A percentile compares a stretch with the other conserved stretches of the same genome.
These are phyloP conservation scores for Poecilia gillii DNA, from an alignment of 2,797 vertebrate species.

Conservation along the genomic window DNA sequence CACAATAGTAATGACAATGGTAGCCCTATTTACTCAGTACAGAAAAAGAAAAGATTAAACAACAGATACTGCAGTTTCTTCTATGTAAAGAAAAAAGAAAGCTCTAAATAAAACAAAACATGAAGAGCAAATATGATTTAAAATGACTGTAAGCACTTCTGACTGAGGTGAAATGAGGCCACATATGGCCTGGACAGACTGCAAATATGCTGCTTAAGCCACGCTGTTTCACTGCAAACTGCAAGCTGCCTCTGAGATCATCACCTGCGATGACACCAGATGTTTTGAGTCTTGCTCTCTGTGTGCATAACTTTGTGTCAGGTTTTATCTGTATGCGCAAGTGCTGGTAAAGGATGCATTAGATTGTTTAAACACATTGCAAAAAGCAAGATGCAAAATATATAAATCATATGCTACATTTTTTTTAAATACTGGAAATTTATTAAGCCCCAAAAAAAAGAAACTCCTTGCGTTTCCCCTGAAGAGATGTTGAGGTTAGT, in stretches of 20 bases:
- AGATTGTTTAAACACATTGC: background rate
- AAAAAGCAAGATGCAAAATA: background rate
- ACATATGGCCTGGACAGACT: slow-evolving; percentile 7
- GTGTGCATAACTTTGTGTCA: background rate
- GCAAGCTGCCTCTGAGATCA: slow-evolving; percentile 42
- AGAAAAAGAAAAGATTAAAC: background rate
- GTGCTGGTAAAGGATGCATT: background rate
- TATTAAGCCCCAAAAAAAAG: background rate
- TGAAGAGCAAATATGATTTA: background rate
- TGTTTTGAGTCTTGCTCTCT: slow-evolving; percentile 24
- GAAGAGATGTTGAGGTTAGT: slow-evolving; percentile 22
- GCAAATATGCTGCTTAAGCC: slow-evolving; percentile 28
- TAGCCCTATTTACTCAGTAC: background rate
- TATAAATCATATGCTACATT: background rate
- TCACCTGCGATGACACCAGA: slow-evolving; percentile 60
- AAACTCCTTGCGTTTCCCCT: background rate
- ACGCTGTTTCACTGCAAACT: slow-evolving; percentile 40
- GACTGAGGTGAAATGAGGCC: background rate
- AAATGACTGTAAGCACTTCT: background rate
- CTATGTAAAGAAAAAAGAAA: background rate
- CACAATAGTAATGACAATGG: background rate
- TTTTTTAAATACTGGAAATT: background rate
- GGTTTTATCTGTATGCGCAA: background rate
- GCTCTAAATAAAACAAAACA: background rate
- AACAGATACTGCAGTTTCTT: background rate